These are phyloP conservation scores for Danio choprae DNA, from an alignment of 2,797 vertebrate genomes.

Conservation along the genomic window DNA sequence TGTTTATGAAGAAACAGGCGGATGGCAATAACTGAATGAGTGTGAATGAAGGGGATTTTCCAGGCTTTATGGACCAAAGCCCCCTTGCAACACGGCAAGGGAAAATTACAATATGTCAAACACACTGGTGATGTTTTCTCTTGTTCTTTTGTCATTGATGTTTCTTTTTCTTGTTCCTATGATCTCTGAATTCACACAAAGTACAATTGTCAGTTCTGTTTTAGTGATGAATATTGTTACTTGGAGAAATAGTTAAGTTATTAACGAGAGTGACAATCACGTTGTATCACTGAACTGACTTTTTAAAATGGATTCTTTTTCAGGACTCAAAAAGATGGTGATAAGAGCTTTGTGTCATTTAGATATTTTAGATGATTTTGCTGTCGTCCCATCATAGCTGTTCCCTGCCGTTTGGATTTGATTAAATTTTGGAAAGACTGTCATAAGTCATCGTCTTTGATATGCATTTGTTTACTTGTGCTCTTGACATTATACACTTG, in stretches of 20 bases:
- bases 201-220: background rate
- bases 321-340: background rate
- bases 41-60: constrained; percentile 56
- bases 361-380: constrained; percentile 16
- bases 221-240: background rate
- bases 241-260: background rate
- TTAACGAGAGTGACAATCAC: background rate
- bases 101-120: constrained; percentile 44
- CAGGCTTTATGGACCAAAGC: constrained; percentile 54
- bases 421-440: background rate
- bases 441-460: background rate
- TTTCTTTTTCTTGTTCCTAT: background rate
- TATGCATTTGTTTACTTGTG: background rate
- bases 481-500: background rate
- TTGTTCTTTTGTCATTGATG: background rate
- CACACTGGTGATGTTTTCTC: constrained; percentile 30
- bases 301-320: background rate
- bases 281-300: background rate
- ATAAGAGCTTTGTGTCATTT: background rate
- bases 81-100: constrained; percentile 32
- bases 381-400: background rate
- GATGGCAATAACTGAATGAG: constrained; percentile 46
- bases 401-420: background rate
- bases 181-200: background rate
- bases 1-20: constrained; percentile 50